Conservation (phyloP, 2,888 invertebrate genomes). For the Physocephala rufipes region DNA sequence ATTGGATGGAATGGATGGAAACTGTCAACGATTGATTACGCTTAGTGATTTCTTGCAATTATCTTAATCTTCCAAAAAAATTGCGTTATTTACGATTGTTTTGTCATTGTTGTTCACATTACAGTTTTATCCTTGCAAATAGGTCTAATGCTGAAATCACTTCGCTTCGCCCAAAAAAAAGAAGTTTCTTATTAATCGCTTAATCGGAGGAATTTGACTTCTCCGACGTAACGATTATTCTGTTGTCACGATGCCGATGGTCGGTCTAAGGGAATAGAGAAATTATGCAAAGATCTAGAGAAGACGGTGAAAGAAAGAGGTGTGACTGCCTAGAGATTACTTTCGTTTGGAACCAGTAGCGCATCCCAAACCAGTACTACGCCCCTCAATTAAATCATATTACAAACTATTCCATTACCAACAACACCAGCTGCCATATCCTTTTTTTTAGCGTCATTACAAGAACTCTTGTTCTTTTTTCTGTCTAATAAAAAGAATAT, state of each 20-base stretch:
- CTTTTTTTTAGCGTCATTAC: slow-evolving; percentile 2
- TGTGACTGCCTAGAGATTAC: slow-evolving; percentile 7
- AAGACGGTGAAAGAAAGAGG: no score
- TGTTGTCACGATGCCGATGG: no score
- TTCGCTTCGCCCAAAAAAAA: slow-evolving; percentile 19
- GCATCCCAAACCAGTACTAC: slow-evolving; percentile 37
- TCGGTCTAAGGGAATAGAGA: no score
- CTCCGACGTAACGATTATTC: no score
- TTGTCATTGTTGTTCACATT: slow-evolving; percentile 5
- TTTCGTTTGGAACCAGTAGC: slow-evolving; percentile 25
- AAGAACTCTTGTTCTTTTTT: not conserved
- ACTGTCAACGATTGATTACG: no score
- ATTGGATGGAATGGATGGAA: no score
- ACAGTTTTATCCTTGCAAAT: slow-evolving; percentile 22
- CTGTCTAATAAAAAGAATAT: slow-evolving; percentile 29
- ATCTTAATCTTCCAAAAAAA: slow-evolving; percentile 30
- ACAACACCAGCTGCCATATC: slow-evolving; percentile 19
- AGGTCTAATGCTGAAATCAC: slow-evolving; percentile 15
- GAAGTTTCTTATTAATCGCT: no score
- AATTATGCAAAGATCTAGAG: no score
- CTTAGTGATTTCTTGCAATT: slow-evolving; percentile 7
- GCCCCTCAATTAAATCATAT: slow-evolving; percentile 52
- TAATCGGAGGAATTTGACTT: no score
- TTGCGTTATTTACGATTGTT: slow-evolving; percentile 32
- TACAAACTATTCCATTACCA: slow-evolving; percentile 31